Evolutionary conservation across 2,888 invertebrate species (phyloP), one percentile per base, ranked within the genome.

Genomic region (Aproaerema taeniolella): DNA sequence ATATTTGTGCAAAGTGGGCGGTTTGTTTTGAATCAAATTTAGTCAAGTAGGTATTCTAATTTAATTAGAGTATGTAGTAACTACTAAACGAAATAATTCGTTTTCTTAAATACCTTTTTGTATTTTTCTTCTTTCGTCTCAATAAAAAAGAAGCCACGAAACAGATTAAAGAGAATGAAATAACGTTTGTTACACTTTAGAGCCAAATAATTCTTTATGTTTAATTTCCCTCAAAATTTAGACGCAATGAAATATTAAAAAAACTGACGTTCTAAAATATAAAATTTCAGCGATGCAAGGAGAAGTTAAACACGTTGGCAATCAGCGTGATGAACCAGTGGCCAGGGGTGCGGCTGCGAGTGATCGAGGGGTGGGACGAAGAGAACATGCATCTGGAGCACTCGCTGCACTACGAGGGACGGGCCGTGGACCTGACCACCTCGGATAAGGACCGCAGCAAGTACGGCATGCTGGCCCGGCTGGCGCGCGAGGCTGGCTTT

Each of bases 271-370:
- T n/a, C n/a, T n/a, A n/a, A n/a, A n/a, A n/a, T n/a, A n/a, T n/a
- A n/a, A 61, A 55, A 58, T 93, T 92, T 36, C 91, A 98, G 98
- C 91, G 97, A 73, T 97, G 97, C 86, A 96, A 95, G 78, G 98
- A 98, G 85, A 97, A 95, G 79, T 87, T 98, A 61, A 96, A 97
- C 85, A 95, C 95, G 42, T 86, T 98, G 67, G 97, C 98, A 41
- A 95, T 97, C 69, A 95, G 95, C 60, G 98, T 98, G 77, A 96
- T 97, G 96, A 98, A 98, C 88, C 95, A 96, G 77, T 98, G 98
- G 98, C 97, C 97, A 0, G 95, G 97, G n/a, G 93, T 97, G 47
- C 91, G 92, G 57, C 89, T 98, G 58, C 89, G 97, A 41, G 98
- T 98, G 48, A 96, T 94, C 50, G 98, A 98, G 78, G 97, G 96